Evolutionary conservation across 2,113 vertebrate genomes (phyloP).

Genomic region (Antechinus flavipes): DNA sequence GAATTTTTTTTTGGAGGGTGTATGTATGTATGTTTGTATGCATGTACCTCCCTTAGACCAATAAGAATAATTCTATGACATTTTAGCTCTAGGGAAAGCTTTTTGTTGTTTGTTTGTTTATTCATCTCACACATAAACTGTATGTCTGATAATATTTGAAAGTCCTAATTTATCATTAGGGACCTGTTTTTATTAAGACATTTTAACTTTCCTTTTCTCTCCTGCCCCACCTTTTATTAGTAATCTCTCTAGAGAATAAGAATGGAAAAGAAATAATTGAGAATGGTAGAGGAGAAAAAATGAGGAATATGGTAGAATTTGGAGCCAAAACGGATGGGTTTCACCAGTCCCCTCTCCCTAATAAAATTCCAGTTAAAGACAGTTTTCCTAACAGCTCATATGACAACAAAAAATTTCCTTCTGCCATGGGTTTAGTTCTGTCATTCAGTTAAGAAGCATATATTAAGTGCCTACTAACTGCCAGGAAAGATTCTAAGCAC

Average conservation of each 20-base stretch:
- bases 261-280: neutral
- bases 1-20: neutral
- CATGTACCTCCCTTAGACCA: neutral
- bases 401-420: neutral
- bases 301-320: neutral
- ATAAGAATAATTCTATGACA: conserved; percentile 30
- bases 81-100: conserved; percentile 37
- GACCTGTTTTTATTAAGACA: neutral
- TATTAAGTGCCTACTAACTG: neutral
- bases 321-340: neutral
- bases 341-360: neutral
- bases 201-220: neutral
- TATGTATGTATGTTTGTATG: neutral
- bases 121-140: neutral
- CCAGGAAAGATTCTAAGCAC: neutral
- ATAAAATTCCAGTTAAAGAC: neutral
- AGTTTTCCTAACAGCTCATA: neutral
- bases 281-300: neutral
- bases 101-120: neutral
- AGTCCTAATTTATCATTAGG: neutral
- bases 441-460: neutral
- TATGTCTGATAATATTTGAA: conserved; percentile 29
- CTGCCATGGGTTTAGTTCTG: neutral
- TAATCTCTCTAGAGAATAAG: neutral
- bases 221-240: neutral